Evolutionary conservation across 37 sponge, comb jelly and placozoan genomes (phyloP), one percentile per base, ranked within the genome.

Genomic region (Diacarnus erythraeanus): DNA sequence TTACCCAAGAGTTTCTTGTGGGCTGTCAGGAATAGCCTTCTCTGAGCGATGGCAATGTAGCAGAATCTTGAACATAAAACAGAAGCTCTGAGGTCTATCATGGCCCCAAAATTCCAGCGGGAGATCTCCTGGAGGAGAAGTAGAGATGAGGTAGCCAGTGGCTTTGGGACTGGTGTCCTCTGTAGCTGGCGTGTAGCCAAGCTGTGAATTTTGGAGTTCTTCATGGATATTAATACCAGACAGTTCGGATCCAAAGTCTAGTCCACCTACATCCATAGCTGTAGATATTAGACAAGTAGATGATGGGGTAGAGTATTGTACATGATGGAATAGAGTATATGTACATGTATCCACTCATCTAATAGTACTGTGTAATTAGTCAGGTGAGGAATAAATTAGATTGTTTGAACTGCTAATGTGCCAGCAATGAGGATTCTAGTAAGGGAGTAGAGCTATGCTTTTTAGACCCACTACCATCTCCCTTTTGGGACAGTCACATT

Each of bases 1-100:
- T 76, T 69, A 92, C 92, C 88, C 84, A 10, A 92, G 71, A 61
- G 84, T 87, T 31, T 92, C 92, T 37, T 84, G 88, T 23, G 92
- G 92, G 42, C 80, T 92, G 67, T 83, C 87, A 1, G 82, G 77
- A 70, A 63, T 34, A 35, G 57, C 60, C 41, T 92, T 83, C 23
- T 70, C 78, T 17, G 92, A 77, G 57, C 84, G 64, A 40, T 92
- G 92, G 58, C 81, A 84, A 60, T 92, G 92, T 0, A 87, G 88
- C 34, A 84, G 39, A 8, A 83, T 75, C 76, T 88, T 88, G 79
- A 88, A 88, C 79, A 88, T 83, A 39, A 73, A 71, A 36, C 89
- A 88, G 31, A 51, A 44, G 29, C 58, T 71, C 57, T 89, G 84
- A 3, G 81, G 81, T 36, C 57, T 67, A 1, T 78, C 77, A 25